Evolutionary conservation across 1,140 invertebrate species (phyloP).

Genomic region (Uloborus diversus): DNA sequence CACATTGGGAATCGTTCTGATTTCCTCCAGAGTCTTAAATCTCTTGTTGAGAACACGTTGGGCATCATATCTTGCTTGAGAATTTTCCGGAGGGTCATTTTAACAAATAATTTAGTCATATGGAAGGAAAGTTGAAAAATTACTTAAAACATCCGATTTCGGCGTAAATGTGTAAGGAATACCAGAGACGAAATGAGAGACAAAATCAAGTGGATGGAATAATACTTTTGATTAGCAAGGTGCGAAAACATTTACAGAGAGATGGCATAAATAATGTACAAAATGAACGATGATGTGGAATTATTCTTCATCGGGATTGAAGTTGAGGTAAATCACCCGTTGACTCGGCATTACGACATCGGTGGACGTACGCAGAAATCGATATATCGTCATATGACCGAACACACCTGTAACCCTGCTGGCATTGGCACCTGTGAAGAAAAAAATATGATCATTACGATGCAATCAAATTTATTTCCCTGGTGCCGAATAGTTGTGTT

Average conservation of each 20-base stretch:
- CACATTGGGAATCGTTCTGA: too few relatives aligned
- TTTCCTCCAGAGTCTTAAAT: too few relatives aligned
- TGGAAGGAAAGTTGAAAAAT: too few relatives aligned
- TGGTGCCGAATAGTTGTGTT: too few relatives aligned
- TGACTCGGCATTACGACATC: conserved; percentile 63
- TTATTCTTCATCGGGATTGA: not conserved
- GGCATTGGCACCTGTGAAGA: conserved; percentile 71
- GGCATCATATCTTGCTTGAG: too few relatives aligned
- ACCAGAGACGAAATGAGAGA: too few relatives aligned
- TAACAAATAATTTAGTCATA: too few relatives aligned
- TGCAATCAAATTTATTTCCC: not conserved
- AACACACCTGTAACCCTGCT: conserved; percentile 66
- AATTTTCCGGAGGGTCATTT: too few relatives aligned
- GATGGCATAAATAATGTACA: not conserved
- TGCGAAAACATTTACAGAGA: not conserved
- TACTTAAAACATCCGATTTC: too few relatives aligned
- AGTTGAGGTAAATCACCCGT: not conserved
- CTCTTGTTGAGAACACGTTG: too few relatives aligned
- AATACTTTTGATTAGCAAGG: not conserved
- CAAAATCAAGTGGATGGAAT: too few relatives aligned
- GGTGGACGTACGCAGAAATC: conserved; percentile 71
- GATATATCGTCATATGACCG: conserved; percentile 70
- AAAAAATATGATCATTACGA: not conserved
- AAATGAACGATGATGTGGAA: not conserved
- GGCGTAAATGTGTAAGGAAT: too few relatives aligned